Percentiles rank a stretch among this genome's conserved stretches.
These are phyloP conservation scores for Sesamia nonagrioides DNA, from an alignment of 1,140 invertebrate genomes.

Conservation along the genomic window DNA sequence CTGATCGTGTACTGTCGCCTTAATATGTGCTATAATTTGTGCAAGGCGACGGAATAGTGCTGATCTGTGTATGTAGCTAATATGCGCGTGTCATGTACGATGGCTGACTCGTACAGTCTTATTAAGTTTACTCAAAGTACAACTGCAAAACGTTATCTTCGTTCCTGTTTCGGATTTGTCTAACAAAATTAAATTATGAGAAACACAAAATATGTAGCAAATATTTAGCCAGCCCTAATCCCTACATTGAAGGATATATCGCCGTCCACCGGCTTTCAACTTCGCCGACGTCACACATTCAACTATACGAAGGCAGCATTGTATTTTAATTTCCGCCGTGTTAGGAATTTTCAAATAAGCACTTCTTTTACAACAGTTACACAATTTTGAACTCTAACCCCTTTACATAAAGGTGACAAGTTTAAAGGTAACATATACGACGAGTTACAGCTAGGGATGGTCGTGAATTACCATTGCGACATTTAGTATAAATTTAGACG, in stretches of 20 bases:
- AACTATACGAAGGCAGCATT: conserved; percentile 70
- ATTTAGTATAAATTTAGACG: conserved; percentile 51
- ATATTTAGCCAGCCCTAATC: conserved; percentile 12
- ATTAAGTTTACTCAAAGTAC: too few relatives aligned
- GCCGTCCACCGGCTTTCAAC: conserved; percentile 74
- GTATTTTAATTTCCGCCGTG: conserved; percentile 79
- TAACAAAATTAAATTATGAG: too few relatives aligned
- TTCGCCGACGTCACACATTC: conserved; percentile 74
- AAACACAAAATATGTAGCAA: too few relatives aligned
- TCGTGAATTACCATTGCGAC: conserved; percentile 45
- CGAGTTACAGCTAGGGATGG: conserved; percentile 41
- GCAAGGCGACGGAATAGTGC: too few relatives aligned
- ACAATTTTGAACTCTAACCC: conserved; percentile 51
- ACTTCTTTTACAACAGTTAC: conserved; percentile 40
- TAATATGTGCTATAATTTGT: too few relatives aligned
- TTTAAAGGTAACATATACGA: conserved; percentile 26
- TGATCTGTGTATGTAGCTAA: too few relatives aligned
- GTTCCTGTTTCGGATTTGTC: too few relatives aligned
- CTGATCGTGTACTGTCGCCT: too few relatives aligned
- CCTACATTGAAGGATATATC: conserved; percentile 57
- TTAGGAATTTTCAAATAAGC: conserved; percentile 69
- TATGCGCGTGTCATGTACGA: too few relatives aligned
- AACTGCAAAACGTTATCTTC: too few relatives aligned
- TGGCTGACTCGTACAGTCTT: too few relatives aligned
- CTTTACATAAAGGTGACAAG: conserved; percentile 37